Percentiles rank a stretch among this genome's conserved stretches.
Conservation (phyloP, 2,888 invertebrate species). For the Tiliacea aurago region DNA sequence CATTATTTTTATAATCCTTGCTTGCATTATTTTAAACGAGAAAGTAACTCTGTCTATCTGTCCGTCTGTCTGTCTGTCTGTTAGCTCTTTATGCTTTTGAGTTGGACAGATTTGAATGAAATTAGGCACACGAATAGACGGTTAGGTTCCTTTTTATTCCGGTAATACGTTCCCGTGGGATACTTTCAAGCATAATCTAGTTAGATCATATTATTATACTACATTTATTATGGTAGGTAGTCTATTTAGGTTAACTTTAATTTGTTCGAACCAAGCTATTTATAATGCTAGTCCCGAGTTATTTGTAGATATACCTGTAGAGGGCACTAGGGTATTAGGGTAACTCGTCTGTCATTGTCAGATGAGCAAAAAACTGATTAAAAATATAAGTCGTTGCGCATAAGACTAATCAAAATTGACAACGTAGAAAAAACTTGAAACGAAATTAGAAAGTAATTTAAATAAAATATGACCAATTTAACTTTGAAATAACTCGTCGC, state of each 20-base stretch:
- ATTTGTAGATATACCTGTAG: background rate
- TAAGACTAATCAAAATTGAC: constrained; percentile 53
- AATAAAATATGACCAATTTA: constrained; percentile 71
- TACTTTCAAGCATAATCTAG: no score
- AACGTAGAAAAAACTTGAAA: constrained; percentile 59
- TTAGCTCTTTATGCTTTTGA: no score
- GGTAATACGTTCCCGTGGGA: no score
- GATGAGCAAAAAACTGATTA: constrained; percentile 54
- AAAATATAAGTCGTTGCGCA: constrained; percentile 37
- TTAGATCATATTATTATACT: background rate
- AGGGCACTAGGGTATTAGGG: background rate
- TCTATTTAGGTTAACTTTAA: background rate
- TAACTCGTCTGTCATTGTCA: constrained; percentile 22
- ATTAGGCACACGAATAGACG: no score
- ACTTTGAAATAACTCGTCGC: constrained; percentile 60
- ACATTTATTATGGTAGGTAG: background rate
- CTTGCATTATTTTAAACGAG: no score
- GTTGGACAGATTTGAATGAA: no score
- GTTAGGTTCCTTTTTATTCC: no score
- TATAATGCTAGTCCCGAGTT: background rate
- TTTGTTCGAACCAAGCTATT: background rate
- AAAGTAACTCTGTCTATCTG: no score
- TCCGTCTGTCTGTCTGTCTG: no score
- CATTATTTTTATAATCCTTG: no score
- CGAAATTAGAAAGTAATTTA: constrained; percentile 69